Conservation (phyloP, 2,797 vertebrate genomes). For the Discoglossus pictus region DNA sequence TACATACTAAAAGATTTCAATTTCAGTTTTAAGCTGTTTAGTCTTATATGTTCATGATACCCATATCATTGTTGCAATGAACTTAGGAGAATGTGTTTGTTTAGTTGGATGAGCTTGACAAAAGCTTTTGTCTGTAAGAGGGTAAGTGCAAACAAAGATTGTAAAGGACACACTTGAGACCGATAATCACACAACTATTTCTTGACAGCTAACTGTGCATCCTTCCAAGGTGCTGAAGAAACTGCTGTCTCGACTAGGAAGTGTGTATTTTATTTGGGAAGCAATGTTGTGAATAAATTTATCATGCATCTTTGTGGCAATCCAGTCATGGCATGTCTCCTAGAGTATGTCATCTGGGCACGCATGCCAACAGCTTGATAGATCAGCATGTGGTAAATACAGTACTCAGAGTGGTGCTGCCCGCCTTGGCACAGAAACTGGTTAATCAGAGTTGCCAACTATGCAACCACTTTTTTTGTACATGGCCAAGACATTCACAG, state of each 20-base stretch:
- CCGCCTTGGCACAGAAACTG: background rate
- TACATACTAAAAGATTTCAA: conserved; percentile 78
- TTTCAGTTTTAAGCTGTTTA: conserved; percentile 81
- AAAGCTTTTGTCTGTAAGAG: conserved; percentile 81
- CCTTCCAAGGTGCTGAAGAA: conserved; percentile 73
- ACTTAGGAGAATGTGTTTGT: conserved; percentile 80
- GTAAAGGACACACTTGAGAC: conserved; percentile 83
- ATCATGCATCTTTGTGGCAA: background rate
- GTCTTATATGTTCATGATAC: conserved; percentile 76
- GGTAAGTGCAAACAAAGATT: conserved; percentile 85
- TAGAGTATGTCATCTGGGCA: background rate
- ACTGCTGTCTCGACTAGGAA: conserved; percentile 30
- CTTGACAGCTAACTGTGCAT: conserved; percentile 79
- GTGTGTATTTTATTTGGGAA: conserved; percentile 8
- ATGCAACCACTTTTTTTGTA: too few relatives aligned
- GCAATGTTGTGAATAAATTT: conserved; percentile 8
- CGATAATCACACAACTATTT: conserved; percentile 81
- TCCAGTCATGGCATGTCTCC: background rate
- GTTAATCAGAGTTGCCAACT: background rate
- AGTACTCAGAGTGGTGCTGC: background rate
- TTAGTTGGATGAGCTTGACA: conserved; percentile 81
- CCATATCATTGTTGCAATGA: conserved; percentile 82
- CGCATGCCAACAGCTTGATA: background rate
- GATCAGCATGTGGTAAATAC: background rate
- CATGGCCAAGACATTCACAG: too few relatives aligned